Evolutionary conservation across 2,113 vertebrate species (phyloP).

Genomic region (Tapirus terrestris): DNA sequence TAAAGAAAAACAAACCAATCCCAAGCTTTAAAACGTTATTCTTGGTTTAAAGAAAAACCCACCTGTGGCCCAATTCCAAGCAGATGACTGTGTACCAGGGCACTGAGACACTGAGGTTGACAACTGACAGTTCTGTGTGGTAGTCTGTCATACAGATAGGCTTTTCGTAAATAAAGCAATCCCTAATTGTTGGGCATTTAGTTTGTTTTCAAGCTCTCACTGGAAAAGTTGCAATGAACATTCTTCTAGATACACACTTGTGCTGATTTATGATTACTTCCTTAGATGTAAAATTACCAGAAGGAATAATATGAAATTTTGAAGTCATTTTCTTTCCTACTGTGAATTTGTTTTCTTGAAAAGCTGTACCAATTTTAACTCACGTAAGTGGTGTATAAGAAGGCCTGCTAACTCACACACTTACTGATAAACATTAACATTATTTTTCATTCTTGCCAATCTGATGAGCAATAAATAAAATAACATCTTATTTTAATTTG

Average conservation of each 20-base stretch:
- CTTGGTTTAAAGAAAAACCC: not conserved
- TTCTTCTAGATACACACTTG: not conserved
- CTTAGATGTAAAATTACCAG: not conserved
- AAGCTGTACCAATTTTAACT: not conserved
- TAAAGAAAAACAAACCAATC: not conserved
- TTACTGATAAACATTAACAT: constrained; percentile 17
- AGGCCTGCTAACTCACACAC: not conserved
- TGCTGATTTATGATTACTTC: not conserved
- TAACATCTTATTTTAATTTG: not conserved
- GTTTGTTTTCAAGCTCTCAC: not conserved
- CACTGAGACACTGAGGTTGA: not conserved
- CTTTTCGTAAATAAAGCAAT: not conserved
- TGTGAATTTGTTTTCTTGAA: constrained; percentile 9
- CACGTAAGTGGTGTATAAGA: not conserved
- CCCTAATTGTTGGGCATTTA: not conserved
- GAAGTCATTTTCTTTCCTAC: not conserved
- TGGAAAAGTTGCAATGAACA: not conserved
- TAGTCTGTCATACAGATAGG: not conserved
- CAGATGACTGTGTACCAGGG: not conserved
- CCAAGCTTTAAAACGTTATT: not conserved
- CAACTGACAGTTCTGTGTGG: not conserved
- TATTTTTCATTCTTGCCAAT: not conserved
- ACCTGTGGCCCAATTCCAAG: not conserved
- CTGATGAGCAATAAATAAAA: not conserved
- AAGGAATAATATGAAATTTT: not conserved